Evolutionary conservation across 2,797 vertebrate species (phyloP), one percentile per base, ranked within the genome.

Genomic region (Helarctos malayanus): DNA sequence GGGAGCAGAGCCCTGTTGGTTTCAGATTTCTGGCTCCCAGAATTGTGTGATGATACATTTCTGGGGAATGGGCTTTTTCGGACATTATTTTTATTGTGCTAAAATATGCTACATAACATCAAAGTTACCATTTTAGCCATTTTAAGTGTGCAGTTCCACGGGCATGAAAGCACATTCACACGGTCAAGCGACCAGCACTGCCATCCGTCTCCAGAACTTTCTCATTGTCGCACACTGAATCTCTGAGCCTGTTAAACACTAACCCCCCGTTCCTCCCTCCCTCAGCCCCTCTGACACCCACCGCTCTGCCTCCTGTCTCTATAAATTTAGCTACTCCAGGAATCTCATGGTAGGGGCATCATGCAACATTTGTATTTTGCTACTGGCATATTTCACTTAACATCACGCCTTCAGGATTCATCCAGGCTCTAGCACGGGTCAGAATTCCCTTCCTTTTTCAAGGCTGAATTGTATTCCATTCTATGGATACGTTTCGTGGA

Each of bases 1-100:
- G 13, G 0, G n/a, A 15, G 1, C 6, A 1, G 2, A 5, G 14
- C 52, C 57, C 38, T n/a, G 29, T 47, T 12, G 49, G 14, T 10
- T 19, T 23, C 52, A n/a, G 52, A 38, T 54, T 13, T 54, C 45
- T 3, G 9, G 71, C 19, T 29, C 16, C 73, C 29, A n/a, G 54
- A 54, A 54, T 18, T 21, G 15, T 0, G 27, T 15, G 25, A 56
- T 23, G 9, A 8, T n/a, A 29, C 2, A 12, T n/a, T 35, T 73
- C 81, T 21, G 23, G 35, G 15, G 38, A 8, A 13, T 38, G 38
- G 73, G 49, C 16, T 41, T 38, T 19, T 35, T 23, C 1, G 11
- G 49, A 63, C 54, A 15, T 45, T 16, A 41, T 63, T 79, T 85
- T 89, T 29, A 29, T 18, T 21, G 38, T 21, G 35, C 45, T 73